Percentiles rank a stretch among this genome's conserved stretches.
Evolutionary conservation across 2,797 vertebrate species (phyloP).

Genomic region (Schizopygopsis pylzovi): DNA sequence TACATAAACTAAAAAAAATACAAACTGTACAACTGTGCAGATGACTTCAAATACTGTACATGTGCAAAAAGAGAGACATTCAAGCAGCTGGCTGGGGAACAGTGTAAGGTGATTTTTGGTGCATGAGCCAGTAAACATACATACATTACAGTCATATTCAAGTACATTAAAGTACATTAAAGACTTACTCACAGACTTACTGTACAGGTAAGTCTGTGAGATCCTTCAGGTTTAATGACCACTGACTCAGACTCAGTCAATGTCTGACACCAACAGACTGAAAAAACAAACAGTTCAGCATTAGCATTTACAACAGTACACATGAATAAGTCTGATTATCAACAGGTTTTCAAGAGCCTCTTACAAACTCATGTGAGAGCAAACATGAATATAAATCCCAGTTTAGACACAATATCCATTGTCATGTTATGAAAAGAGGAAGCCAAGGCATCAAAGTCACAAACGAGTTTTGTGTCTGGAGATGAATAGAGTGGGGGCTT

Average conservation of each 20-base stretch:
- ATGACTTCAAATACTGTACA: no score
- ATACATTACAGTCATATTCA: no score
- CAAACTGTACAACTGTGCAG: no score
- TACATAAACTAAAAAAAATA: no score
- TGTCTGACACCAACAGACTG: constrained; percentile 53
- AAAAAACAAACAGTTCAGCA: background rate
- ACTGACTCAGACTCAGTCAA: constrained; percentile 57
- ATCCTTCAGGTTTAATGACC: constrained; percentile 53
- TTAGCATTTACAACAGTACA: background rate
- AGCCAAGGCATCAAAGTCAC: background rate
- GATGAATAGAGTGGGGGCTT: background rate
- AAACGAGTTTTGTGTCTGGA: background rate
- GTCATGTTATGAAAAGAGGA: background rate
- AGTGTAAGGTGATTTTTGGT: no score
- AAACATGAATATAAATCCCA: background rate
- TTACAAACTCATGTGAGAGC: background rate
- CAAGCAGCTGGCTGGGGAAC: no score
- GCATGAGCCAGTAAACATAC: no score
- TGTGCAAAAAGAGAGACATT: no score
- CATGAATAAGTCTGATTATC: background rate
- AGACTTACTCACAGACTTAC: no score
- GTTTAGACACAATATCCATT: background rate
- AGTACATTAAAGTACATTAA: no score
- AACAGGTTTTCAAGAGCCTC: background rate
- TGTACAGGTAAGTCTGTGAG: constrained; percentile 39